These are phyloP conservation scores for Arctopsyche grandis DNA, from an alignment of 1,140 invertebrate species.

Conservation along the genomic window DNA sequence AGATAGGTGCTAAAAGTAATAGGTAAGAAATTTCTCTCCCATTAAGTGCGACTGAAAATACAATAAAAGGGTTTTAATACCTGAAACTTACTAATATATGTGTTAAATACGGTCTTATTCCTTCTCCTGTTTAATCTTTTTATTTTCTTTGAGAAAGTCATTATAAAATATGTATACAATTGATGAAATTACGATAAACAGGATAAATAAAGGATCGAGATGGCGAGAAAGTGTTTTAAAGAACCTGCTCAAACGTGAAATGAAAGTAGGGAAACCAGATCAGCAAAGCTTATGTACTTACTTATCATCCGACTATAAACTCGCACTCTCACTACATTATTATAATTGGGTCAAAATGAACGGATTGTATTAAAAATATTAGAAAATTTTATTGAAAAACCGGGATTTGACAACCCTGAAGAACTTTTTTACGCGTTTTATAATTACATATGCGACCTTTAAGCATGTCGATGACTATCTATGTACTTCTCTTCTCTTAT, in stretches of 20 bases:
- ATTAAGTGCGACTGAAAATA: too few species aligned
- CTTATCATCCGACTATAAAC: not conserved
- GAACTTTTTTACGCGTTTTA: not conserved
- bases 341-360: not conserved
- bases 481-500: too few species aligned
- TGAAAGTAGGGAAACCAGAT: slow-evolving; percentile 22
- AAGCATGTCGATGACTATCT: not conserved
- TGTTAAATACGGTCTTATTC: too few species aligned
- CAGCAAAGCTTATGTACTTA: not conserved
- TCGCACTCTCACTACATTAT: not conserved
- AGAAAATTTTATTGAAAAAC: not conserved
- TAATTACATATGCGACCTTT: not conserved
- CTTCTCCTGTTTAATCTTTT: too few species aligned
- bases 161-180: too few species aligned
- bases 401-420: not conserved
- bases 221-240: not conserved
- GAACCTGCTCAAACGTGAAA: slow-evolving; percentile 7
- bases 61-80: too few species aligned
- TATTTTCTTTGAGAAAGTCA: too few species aligned
- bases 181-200: not conserved
- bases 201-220: not conserved
- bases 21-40: too few species aligned
- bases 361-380: not conserved
- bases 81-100: too few species aligned
- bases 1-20: too few species aligned